Evolutionary conservation across 1,140 invertebrate genomes (phyloP).

Genomic region (Zophobas morio): DNA sequence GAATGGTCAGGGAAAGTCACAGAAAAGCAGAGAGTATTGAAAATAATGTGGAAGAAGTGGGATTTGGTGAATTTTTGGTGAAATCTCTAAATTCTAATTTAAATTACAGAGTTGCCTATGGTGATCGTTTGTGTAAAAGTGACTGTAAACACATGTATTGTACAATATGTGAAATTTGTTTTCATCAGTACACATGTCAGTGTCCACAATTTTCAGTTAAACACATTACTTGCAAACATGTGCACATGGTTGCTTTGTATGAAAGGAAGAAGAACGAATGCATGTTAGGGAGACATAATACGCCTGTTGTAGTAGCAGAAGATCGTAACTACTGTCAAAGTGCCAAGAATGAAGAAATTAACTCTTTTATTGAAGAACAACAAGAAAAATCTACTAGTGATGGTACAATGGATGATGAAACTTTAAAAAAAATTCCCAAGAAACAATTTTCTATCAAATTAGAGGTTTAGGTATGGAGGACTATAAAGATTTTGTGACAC

Average conservation of each 20-base stretch:
- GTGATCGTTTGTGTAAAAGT: conserved; percentile 47
- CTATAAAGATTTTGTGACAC: no score
- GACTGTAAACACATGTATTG: conserved; percentile 48
- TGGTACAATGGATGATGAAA: no score
- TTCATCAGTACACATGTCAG: conserved; percentile 50
- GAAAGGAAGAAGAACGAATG: neutral
- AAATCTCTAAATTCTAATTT: neutral
- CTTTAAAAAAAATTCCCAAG: no score
- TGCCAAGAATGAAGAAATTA: no score
- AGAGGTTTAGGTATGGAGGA: no score
- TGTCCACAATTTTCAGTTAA: conserved; percentile 43
- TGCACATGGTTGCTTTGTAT: neutral
- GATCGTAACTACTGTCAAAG: no score
- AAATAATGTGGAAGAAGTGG: neutral
- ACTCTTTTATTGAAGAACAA: no score
- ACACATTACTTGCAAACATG: conserved; percentile 38
- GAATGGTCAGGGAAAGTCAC: conserved; percentile 14
- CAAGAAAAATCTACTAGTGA: no score
- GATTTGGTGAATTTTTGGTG: conserved; percentile 1
- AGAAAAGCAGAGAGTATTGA: conserved; percentile 10
- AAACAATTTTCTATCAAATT: no score
- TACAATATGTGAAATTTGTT: conserved; percentile 48
- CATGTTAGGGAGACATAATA: no score
- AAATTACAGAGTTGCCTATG: neutral
- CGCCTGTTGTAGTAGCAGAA: no score